These are phyloP conservation scores for Gerris lacustris DNA, from an alignment of 2,888 invertebrate genomes.

Conservation along the genomic window DNA sequence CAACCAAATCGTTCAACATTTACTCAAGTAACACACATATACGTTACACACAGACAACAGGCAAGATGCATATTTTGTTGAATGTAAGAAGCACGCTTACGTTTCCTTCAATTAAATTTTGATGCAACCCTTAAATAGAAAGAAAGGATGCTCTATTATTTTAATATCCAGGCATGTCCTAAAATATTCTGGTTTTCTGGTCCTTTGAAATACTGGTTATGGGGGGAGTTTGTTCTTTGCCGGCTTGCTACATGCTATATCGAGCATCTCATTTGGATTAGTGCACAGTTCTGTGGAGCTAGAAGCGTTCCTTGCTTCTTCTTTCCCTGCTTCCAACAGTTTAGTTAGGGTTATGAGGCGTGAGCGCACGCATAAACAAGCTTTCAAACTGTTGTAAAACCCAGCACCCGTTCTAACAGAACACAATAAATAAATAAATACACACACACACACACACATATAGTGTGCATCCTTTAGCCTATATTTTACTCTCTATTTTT, in stretches of 20 bases:
- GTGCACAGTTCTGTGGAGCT: not conserved
- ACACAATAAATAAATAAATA: no score
- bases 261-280: conserved; percentile 5
- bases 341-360: not conserved
- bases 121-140: no score
- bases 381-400: not conserved
- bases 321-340: not conserved
- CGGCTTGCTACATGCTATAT: not conserved
- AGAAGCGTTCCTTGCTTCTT: not conserved
- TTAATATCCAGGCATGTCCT: not conserved
- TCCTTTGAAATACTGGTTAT: not conserved
- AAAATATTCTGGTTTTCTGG: not conserved
- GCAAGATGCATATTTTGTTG: no score
- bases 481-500: no score
- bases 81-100: no score
- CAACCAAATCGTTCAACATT: no score
- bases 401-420: no score
- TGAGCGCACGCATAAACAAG: not conserved
- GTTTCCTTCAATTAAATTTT: no score
- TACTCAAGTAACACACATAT: no score
- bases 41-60: no score
- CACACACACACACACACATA: no score
- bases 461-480: no score
- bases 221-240: not conserved
- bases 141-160: not conserved